Evolutionary conservation across 2,797 vertebrate genomes (phyloP).

Genomic region (Smutsia gigantea): DNA sequence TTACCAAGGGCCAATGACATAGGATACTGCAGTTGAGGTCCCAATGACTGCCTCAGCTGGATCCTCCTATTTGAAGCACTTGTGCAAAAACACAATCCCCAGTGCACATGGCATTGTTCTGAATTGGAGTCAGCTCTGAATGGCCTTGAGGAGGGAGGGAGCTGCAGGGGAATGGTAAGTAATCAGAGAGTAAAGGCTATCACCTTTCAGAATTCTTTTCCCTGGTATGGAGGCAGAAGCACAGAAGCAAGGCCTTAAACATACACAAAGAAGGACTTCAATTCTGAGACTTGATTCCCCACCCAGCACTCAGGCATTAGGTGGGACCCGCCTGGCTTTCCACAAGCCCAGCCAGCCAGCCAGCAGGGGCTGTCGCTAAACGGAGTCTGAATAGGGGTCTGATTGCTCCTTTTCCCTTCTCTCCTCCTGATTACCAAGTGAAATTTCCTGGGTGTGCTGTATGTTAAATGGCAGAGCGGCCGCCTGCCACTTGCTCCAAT

Average conservation of each 20-base stretch:
- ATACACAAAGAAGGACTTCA: conserved; percentile 41
- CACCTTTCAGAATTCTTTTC: not conserved
- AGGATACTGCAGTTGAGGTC: not conserved
- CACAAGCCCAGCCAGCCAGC: conserved; percentile 63
- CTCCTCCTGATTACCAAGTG: conserved; percentile 87
- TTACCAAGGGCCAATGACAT: not conserved
- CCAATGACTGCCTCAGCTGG: not conserved
- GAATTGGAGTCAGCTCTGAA: not conserved
- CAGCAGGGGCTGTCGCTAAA: conserved; percentile 88
- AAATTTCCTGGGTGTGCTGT: conserved; percentile 89
- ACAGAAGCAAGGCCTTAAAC: not conserved
- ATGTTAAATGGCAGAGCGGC: conserved; percentile 86
- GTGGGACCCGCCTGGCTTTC: conserved; percentile 69
- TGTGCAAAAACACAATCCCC: not conserved
- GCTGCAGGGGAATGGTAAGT: not conserved
- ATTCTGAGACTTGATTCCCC: conserved; percentile 57
- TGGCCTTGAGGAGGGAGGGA: not conserved
- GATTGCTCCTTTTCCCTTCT: conserved; percentile 88
- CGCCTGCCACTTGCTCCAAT: conserved; percentile 86
- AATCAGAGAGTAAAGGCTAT: not conserved
- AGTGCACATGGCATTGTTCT: not conserved
- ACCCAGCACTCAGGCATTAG: conserved; percentile 76
- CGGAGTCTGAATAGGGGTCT: conserved; percentile 88
- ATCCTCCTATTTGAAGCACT: not conserved
- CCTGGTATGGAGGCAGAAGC: not conserved